Percentiles rank a stretch among this genome's conserved stretches.
Evolutionary conservation across 1,140 invertebrate genomes (phyloP).

Genomic region (Drosophila parabipectinata): DNA sequence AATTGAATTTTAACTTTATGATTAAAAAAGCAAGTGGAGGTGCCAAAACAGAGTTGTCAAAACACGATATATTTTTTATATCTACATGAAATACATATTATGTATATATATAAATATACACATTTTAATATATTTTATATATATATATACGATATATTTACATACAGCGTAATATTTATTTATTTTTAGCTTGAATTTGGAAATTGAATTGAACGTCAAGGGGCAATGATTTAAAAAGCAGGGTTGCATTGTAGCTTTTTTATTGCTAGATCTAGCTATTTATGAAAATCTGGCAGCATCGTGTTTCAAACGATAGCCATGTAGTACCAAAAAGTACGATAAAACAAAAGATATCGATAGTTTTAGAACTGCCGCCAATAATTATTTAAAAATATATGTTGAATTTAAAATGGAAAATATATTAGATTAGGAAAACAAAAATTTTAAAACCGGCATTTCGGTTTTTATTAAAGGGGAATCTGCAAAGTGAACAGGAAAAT

Average conservation of each 20-base stretch:
- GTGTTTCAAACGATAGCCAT: too few relatives aligned
- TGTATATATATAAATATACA: not conserved
- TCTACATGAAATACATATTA: constrained; percentile 11
- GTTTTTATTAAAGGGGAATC: too few relatives aligned
- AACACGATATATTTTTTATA: constrained; percentile 21
- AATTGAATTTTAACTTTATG: constrained; percentile 61
- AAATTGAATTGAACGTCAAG: too few relatives aligned
- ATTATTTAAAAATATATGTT: too few relatives aligned
- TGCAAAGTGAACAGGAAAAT: too few relatives aligned
- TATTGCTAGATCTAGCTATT: not conserved
- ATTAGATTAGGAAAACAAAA: too few relatives aligned
- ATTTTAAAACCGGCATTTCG: too few relatives aligned
- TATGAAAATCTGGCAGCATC: not conserved
- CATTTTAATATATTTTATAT: not conserved
- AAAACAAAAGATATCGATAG: too few relatives aligned
- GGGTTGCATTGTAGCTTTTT: too few relatives aligned
- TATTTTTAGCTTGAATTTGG: not conserved
- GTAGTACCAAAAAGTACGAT: too few relatives aligned
- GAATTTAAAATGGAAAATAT: too few relatives aligned
- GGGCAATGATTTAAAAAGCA: not conserved
- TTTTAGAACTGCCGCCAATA: too few relatives aligned
- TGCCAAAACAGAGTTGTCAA: constrained; percentile 23
- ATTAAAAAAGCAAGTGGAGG: constrained; percentile 61
- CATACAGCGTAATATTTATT: not conserved
- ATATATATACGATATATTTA: not conserved